Evolutionary conservation across 2,888 invertebrate genomes (phyloP).

Genomic region (Marronus borbonicus): DNA sequence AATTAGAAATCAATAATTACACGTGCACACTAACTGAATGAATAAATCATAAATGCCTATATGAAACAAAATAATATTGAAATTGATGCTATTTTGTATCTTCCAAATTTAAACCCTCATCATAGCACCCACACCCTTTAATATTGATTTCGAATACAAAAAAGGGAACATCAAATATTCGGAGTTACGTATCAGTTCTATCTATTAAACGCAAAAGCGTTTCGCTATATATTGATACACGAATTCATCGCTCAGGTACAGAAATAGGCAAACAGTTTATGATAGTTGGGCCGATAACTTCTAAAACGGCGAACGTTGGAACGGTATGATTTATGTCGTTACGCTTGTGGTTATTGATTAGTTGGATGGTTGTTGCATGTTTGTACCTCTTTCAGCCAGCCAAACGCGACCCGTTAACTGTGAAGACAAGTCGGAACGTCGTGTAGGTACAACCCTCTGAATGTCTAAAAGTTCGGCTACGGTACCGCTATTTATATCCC

Average conservation of each 20-base stretch:
- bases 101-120: neutral
- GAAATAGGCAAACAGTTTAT: conserved; percentile 23
- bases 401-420: conserved; percentile 10
- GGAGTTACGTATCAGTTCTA: neutral
- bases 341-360: conserved; percentile 34
- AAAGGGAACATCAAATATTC: neutral
- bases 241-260: neutral
- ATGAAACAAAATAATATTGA: no score
- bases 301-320: conserved; percentile 7
- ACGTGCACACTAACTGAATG: no score
- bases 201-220: neutral
- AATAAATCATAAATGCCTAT: no score
- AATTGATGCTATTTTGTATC: no score
- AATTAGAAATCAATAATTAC: no score
- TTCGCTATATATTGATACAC: conserved; percentile 1
- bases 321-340: conserved; percentile 39
- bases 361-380: conserved; percentile 24
- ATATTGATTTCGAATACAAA: neutral
- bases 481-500: conserved; percentile 34
- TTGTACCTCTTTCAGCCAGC: conserved; percentile 23
- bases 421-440: neutral
- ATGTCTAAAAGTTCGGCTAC: conserved; percentile 21
- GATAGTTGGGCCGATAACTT: conserved; percentile 30
- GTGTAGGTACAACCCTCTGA: conserved; percentile 12
- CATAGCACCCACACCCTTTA: neutral